These are phyloP conservation scores for Himalopsyche kuldschensis DNA, from an alignment of 2,888 invertebrate species.

Conservation along the genomic window DNA sequence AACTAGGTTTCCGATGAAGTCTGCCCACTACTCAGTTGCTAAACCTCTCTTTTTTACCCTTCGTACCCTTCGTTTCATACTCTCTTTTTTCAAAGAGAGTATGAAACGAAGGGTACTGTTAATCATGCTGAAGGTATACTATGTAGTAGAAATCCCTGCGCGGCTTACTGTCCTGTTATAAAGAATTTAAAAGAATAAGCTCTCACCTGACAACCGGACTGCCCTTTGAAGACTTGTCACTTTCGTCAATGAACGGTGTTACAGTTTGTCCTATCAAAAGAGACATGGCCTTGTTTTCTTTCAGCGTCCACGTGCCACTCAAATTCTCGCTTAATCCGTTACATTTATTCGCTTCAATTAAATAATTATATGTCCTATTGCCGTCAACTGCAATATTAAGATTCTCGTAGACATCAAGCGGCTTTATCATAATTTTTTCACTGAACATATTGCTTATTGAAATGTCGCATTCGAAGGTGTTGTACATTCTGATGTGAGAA, in stretches of 20 bases:
- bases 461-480: slow-evolving; percentile 64
- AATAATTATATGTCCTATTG: neutral
- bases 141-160: neutral
- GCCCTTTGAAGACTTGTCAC: slow-evolving; percentile 49
- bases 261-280: neutral
- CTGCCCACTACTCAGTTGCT: too few species aligned
- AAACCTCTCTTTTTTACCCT: too few species aligned
- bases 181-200: neutral
- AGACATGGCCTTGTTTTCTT: slow-evolving; percentile 13
- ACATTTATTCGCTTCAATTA: neutral
- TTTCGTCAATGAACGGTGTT: slow-evolving; percentile 44
- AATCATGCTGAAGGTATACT: too few species aligned
- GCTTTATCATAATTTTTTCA: slow-evolving; percentile 43
- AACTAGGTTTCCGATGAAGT: too few species aligned
- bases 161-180: neutral
- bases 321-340: neutral
- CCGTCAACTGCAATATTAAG: slow-evolving; percentile 42
- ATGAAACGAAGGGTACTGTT: too few species aligned
- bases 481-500: slow-evolving; percentile 72
- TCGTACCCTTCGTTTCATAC: too few species aligned
- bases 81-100: too few species aligned
- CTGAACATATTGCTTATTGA: slow-evolving; percentile 43
- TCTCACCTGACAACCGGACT: slow-evolving; percentile 50
- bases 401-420: slow-evolving; percentile 53
- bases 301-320: slow-evolving; percentile 41